Base-by-base conservation (phyloP, 2,797 vertebrate species). In the Argentina silus region DNA sequence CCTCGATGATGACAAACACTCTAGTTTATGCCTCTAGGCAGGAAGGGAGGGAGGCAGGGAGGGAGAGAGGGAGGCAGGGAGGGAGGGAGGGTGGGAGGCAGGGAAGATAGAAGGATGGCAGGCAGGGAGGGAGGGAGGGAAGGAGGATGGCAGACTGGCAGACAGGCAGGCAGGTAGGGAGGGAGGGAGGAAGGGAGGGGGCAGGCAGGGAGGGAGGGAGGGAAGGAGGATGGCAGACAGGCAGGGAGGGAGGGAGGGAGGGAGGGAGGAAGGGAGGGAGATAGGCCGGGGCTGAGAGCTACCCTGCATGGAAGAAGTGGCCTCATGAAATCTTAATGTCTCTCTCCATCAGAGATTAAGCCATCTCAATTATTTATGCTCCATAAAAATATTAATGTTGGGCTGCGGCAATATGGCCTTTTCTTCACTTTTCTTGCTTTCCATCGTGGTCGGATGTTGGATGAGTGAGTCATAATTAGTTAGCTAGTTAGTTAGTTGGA, bases 351-450 rank as follows among this genome's bases (percentile, higher is more conserved):
- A 23, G 42, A 71, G 63, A 60, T 76, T 71, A 71, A 71, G 55
- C 57, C 15, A 15, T 27, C 14, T 76, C 21, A 70, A 71, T 71
- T 51, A 71, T 71, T 71, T 53, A 71, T 51, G 27, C 45, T 43
- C 14, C 61, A 57, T 72, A 72, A 65, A 69, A 71, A 71, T 57
- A 67, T 71, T 43, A 76, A 70, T 53, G 69, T 19, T 9, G 27
- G 42, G 50, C 12, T 17, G 11, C n/a, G 14, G 12, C 48, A 21
- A 23, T n/a, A 15, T n/a, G 47, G 23, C 50, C 15, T 42, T 11
- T 53, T 42, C 14, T 68, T 53, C 27, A 2, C 27, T 36, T 36
- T 36, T 36, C 1, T 36, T 36, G 27, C 27, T 36, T 36, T 42
- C 19, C 19, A 7, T 17, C 17, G 6, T 21, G 11, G 14, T 45